Percentiles rank a stretch among this genome's conserved stretches.
Evolutionary conservation across 2,888 invertebrate genomes (phyloP).

Genomic region (Papilio elwesi): DNA sequence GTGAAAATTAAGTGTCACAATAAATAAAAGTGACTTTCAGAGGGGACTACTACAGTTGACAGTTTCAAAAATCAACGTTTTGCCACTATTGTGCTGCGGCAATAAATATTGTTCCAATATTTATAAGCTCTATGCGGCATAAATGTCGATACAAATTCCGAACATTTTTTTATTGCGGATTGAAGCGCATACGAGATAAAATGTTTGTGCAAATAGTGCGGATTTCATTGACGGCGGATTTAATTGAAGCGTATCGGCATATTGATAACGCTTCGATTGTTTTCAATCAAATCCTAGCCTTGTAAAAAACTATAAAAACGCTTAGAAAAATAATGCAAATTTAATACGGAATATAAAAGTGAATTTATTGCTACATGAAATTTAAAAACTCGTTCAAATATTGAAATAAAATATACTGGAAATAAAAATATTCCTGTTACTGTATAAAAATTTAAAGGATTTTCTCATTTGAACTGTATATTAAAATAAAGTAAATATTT

Average conservation of each 20-base stretch:
- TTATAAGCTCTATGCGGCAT: slow-evolving; percentile 40
- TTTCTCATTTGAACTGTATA: no score
- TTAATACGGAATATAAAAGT: not conserved
- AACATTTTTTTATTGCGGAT: slow-evolving; percentile 25
- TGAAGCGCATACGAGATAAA: slow-evolving; percentile 28
- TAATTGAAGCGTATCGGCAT: slow-evolving; percentile 32
- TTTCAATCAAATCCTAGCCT: slow-evolving; percentile 20
- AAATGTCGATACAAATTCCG: slow-evolving; percentile 23
- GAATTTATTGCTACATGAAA: not conserved
- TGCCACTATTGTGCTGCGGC: slow-evolving; percentile 54
- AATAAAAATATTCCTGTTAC: no score
- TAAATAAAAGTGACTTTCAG: slow-evolving; percentile 68
- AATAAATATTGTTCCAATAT: slow-evolving; percentile 62
- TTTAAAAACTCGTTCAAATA: no score
- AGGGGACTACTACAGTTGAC: slow-evolving; percentile 54
- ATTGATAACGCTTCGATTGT: slow-evolving; percentile 27
- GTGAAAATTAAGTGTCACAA: slow-evolving; percentile 71
- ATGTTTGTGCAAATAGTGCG: slow-evolving; percentile 16
- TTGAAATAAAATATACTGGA: no score
- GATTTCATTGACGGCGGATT: slow-evolving; percentile 23
- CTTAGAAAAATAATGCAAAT: not conserved
- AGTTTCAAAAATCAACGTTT: slow-evolving; percentile 58
- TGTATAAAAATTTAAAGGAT: no score
- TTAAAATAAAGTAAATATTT: no score
- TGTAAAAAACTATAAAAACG: slow-evolving; percentile 5